These are phyloP conservation scores for Trichonephila clavata DNA, from an alignment of 1,140 invertebrate genomes.

Conservation along the genomic window DNA sequence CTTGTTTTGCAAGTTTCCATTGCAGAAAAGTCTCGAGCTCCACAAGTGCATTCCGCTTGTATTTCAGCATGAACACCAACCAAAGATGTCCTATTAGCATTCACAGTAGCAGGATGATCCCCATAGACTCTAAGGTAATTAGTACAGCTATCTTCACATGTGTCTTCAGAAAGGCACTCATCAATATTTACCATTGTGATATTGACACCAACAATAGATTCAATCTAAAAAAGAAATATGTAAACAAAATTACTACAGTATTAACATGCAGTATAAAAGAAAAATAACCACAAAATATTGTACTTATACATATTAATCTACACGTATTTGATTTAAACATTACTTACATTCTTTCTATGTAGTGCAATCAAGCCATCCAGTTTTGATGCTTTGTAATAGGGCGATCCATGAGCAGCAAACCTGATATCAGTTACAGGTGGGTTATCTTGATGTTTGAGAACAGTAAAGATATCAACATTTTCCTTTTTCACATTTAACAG, in stretches of 20 bases:
- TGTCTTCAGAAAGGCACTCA: conserved; percentile 96
- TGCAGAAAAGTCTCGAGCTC: conserved; percentile 94
- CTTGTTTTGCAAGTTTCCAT: conserved; percentile 93
- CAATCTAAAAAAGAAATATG: conserved; percentile 85
- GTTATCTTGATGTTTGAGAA: conserved; percentile 91
- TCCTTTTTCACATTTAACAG: conserved; percentile 90
- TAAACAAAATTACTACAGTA: background rate
- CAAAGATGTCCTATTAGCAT: conserved; percentile 96
- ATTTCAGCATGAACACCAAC: conserved; percentile 93
- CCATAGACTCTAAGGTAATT: conserved; percentile 92
- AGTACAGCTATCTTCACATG: conserved; percentile 97
- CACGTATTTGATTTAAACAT: no score
- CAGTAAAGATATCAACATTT: conserved; percentile 97
- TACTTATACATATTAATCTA: no score
- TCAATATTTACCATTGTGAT: conserved; percentile 99
- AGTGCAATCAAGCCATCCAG: conserved; percentile 96
- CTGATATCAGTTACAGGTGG: conserved; percentile 95
- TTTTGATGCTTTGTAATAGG: conserved; percentile 96
- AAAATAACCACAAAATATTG: background rate
- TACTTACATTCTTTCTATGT: conserved; percentile 90
- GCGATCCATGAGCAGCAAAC: conserved; percentile 96
- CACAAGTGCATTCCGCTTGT: conserved; percentile 89
- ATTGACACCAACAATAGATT: conserved; percentile 94
- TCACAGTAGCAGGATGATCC: conserved; percentile 95
- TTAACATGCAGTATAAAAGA: background rate